Evolutionary conservation across 2,113 vertebrate species (phyloP), one percentile per base, ranked within the genome.

Genomic region (Cranoglanis bouderius): DNA sequence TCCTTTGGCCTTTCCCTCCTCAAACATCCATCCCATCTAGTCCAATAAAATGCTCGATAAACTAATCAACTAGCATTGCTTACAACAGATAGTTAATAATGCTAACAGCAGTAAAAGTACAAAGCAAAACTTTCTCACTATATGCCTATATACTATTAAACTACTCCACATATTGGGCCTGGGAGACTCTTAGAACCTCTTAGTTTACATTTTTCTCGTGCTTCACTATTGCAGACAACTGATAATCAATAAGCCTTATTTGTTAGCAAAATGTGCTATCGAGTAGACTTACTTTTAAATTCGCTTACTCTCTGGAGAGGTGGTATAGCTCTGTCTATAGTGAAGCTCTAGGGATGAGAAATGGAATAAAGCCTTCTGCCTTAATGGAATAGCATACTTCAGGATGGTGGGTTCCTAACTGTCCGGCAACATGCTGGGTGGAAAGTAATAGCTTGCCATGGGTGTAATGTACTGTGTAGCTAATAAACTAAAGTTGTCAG

Each of bases 401-500:
- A 90, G 67, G 57, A 43, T 14, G 16, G 53, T 78, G 49, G 26
- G 77, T 85, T 46, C 26, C 88, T 67, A 85, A 89, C 57, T 82
- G 67, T 90, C 74, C 43, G 51, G 74, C 84, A 89, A 82, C 85
- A 88, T 88, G 67, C 85, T 78, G 85, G 12, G 75, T 85, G 32
- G 81, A 89, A 90, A 88, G 83, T 88, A 90, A 91, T 91, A 87
- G 85, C 82, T 84, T 90, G 91, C 90, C 87, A 87, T 88, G 85
- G 87, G 89, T 88, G 90, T 86, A 90, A 93, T 91, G 70, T 92
- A 90, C 49, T 89, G 81, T 91, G n/a, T 35, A 91, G 86, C 88
- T 88, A 84, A 86, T 92, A 91, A 93, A 93, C 88, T 65, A 85
- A 91, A 93, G 93, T 94, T 94, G 92, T 92, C 93, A 93, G 77